Conservation (phyloP, 2,113 vertebrate species). For the Oryzias curvinotus region DNA sequence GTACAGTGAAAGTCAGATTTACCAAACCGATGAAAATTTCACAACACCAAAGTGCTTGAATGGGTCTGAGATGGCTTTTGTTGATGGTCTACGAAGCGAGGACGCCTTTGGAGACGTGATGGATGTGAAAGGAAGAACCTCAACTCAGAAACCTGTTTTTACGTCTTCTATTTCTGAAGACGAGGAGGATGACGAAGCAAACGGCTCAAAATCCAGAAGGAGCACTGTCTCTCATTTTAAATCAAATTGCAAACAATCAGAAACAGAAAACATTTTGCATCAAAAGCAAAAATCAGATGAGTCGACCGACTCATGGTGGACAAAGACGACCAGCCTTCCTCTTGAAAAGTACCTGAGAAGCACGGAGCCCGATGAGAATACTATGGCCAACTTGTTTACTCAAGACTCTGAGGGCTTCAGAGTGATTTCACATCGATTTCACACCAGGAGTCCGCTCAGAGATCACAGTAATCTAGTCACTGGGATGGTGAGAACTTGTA, state of each 20-base stretch:
- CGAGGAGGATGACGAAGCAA: conserved; percentile 54
- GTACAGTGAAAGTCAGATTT: conserved; percentile 22
- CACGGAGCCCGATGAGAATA: conserved; percentile 43
- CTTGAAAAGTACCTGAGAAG: conserved; percentile 20
- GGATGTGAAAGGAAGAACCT: conserved; percentile 25
- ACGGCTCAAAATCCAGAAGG: conserved; percentile 15
- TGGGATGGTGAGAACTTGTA: neutral
- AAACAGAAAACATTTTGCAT: conserved; percentile 22
- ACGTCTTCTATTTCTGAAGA: conserved; percentile 3
- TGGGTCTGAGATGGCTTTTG: conserved; percentile 19
- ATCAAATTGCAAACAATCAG: conserved; percentile 9
- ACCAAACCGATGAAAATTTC: neutral
- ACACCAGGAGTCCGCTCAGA: conserved; percentile 58
- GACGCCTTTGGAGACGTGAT: conserved; percentile 20
- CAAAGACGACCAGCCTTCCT: conserved; percentile 24
- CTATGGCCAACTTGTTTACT: conserved; percentile 68
- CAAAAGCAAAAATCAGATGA: conserved; percentile 28
- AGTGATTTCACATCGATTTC: conserved; percentile 71
- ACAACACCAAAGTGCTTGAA: neutral
- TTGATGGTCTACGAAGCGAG: conserved; percentile 32
- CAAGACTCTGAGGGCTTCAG: conserved; percentile 78
- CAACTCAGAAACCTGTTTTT: conserved; percentile 51
- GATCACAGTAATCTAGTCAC: conserved; percentile 45
- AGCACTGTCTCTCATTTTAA: conserved; percentile 14
- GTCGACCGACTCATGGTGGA: conserved; percentile 15